Conservation (phyloP, 2,113 vertebrate species). For the Rutilus rutilus region DNA sequence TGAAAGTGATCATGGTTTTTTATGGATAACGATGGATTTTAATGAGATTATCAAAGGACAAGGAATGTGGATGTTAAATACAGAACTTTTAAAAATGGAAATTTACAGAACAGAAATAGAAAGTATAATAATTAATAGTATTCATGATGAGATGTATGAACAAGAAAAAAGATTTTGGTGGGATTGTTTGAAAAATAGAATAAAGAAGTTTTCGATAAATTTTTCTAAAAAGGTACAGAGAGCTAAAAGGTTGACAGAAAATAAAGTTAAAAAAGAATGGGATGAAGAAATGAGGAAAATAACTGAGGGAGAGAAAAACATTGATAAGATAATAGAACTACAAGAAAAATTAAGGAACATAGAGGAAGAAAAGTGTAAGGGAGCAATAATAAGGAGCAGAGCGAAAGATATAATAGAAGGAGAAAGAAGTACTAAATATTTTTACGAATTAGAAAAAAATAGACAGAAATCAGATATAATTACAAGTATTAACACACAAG, state of each 20-base stretch:
- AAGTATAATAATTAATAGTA: neutral
- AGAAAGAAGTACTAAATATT: neutral
- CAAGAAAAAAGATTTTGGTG: constrained; percentile 18
- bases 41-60: neutral
- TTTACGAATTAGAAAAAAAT: neutral
- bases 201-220: neutral
- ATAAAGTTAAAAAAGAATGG: neutral
- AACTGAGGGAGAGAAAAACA: neutral
- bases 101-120: neutral
- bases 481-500: neutral
- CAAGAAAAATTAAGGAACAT: neutral
- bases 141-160: neutral
- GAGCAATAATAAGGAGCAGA: neutral
- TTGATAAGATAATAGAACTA: neutral
- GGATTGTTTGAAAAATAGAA: neutral
- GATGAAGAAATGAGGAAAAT: neutral
- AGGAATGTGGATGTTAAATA: constrained; percentile 16
- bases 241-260: neutral
- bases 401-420: neutral
- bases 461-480: neutral
- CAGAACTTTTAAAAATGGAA: neutral
- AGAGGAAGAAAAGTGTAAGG: neutral
- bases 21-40: neutral
- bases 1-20: constrained; percentile 23
- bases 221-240: neutral